Evolutionary conservation across 1,140 invertebrate genomes (phyloP).

Genomic region (Eurosta solidaginis): DNA sequence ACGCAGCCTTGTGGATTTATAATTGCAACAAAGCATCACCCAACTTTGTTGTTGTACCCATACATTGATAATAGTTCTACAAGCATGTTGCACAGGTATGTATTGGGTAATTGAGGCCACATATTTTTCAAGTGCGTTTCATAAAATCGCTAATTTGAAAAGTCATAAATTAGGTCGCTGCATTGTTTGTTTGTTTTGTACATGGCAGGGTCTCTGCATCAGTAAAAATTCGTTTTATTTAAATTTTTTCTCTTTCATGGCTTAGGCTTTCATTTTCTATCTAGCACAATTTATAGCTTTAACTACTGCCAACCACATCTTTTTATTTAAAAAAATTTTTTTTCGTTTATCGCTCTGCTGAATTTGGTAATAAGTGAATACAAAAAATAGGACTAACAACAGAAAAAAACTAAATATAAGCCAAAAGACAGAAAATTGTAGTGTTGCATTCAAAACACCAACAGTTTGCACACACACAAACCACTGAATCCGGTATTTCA

Average conservation of each 20-base stretch:
- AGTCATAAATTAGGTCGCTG: conserved; percentile 23
- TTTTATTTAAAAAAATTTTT: neutral
- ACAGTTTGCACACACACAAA: neutral
- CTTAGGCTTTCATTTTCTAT: neutral
- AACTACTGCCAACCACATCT: neutral
- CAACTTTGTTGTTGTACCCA: neutral
- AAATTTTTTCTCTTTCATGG: neutral
- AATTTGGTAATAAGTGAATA: neutral
- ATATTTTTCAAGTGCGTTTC: conserved; percentile 19
- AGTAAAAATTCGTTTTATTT: no score
- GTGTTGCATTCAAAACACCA: neutral
- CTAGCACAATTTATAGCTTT: neutral
- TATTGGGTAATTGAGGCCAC: neutral
- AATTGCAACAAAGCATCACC: neutral
- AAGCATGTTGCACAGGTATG: neutral
- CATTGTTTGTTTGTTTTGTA: neutral
- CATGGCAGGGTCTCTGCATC: no score
- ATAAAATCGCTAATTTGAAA: conserved; percentile 29
- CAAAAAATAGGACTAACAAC: neutral
- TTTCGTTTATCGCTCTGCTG: neutral
- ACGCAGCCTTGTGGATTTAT: neutral
- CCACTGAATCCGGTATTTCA: neutral
- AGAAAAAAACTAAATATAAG: neutral
- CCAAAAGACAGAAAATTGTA: neutral
- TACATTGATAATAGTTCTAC: neutral